phyloP scores from a whole-genome alignment of 2,797 vertebrate genomes.

The Lycodopsis pacificus region DNA sequence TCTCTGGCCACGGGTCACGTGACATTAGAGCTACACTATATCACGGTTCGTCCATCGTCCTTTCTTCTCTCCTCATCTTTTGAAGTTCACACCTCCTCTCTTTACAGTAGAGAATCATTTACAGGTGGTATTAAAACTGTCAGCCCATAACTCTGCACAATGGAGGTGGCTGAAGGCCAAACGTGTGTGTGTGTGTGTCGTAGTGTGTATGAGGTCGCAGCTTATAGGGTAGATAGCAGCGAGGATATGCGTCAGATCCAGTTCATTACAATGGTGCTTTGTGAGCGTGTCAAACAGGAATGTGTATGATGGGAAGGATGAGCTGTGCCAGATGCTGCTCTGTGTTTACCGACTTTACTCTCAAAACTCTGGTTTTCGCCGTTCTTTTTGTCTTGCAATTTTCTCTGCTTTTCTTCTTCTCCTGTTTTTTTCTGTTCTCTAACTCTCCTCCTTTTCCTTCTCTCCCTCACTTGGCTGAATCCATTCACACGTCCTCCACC shows the following conservation, averaged over 20 bases:
- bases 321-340: constrained; percentile 63
- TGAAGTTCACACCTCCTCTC: constrained; percentile 70
- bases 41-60: constrained; percentile 25
- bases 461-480: constrained; percentile 18
- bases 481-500: constrained; percentile 51
- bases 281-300: constrained; percentile 75
- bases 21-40: constrained; percentile 37
- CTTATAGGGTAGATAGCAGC: constrained; percentile 51
- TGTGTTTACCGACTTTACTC: constrained; percentile 45
- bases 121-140: constrained; percentile 74
- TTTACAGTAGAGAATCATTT: constrained; percentile 71
- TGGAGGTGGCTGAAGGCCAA: constrained; percentile 72
- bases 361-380: constrained; percentile 40
- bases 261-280: constrained; percentile 76
- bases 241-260: constrained; percentile 72
- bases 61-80: constrained; percentile 52
- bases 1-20: constrained; percentile 44
- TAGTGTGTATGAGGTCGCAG: constrained; percentile 21
- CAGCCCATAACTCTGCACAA: constrained; percentile 72
- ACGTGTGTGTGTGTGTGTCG: constrained; percentile 33
- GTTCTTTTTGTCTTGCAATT: constrained; percentile 2
- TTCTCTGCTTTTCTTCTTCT: constrained; percentile 12
- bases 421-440: neutral
- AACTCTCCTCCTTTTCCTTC: constrained; percentile 10
- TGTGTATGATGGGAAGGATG: constrained; percentile 74